Evolutionary conservation across 2,888 invertebrate genomes (phyloP), one percentile per base, ranked within the genome.

Genomic region (Cepaea hortensis): DNA sequence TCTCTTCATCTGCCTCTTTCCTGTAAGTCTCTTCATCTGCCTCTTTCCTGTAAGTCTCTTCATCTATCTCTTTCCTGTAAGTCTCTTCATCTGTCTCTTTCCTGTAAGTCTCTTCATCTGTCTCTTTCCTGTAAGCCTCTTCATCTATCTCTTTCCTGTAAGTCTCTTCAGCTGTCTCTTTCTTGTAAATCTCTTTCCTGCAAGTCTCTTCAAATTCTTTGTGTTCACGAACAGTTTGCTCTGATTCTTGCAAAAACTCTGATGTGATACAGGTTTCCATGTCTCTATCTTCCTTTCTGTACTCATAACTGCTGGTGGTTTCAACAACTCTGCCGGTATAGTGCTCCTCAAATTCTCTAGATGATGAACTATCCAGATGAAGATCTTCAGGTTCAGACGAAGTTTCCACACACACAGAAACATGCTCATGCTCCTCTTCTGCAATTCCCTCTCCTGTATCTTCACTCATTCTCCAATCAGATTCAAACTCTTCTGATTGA

Each of bases 281-380:
- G 3, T 50, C 9, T n/a, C 55, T 50, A 50, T 76, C 50, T n/a
- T 76, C 55, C 20, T 4, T 18, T 6, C 62, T 18, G 80, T 80
- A 80, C 80, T 80, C 62, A 61, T 65, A 18, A n/a, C 11, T 76
- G 75, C 75, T 75, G 75, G 11, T 46, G 23, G n/a, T 46, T 46
- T 73, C 73, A 46, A 48, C 18, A 48, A 73, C 46, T 15, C 46
- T 46, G 46, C 73, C 15, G 4, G 46, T 46, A 5, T 46, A 35
- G 13, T 73, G 46, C 11, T 73, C 73, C 13, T 48, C 73, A n/a
- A 72, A 72, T 9, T n/a, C 72, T 18, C 46, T 15, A 18, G 73
- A 46, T 6, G 72, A 72, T 35, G 72, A 9, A 11, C 73, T 15
- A 73, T 5, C 73, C 72, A 23, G n/a, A 68, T 15, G n/a, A 4